Evolutionary conservation across 2,888 invertebrate genomes (phyloP), one percentile per base, ranked within the genome.

Genomic region (Lamproptera curius): DNA sequence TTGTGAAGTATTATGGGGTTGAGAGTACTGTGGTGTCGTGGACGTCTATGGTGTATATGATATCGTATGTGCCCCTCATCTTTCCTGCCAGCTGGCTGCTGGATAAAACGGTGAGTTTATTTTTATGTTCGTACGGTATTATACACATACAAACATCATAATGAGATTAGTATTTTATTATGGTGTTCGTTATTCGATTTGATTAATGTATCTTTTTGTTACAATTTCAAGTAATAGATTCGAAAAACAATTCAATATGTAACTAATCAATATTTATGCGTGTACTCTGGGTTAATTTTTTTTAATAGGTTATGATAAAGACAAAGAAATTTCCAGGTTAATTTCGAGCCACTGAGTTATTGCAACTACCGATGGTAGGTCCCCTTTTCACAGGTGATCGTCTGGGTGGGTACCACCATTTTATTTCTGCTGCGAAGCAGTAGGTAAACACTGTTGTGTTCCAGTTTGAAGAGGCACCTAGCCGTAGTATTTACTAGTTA

Each of bases 41-140:
- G 97, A 96, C 98, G 1, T 97, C 98, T 5, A 97, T 99, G 94
- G 92, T 99, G 67, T 99, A 95, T 78, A 99, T 99, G 99, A 90
- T 97, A 58, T 91, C 94, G 1, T 99, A 99, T 76, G 96, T 99
- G 73, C 97, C 98, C 4, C 91, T 99, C 60, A 97, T 99, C 70
- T 95, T 99, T 68, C 99, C 99, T 1, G 98, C 95, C 11, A 97
- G 97, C 74, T 99, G 96, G 93, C 89, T 99, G 45, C 90, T 99
- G 64, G 96, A 98, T 73, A 95, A 93, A 88, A 92, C 93, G 89
- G 99, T 96, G 75, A 93, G 94, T 90, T 38, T 33, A n/a, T n/a
- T n/a, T n/a, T n/a, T n/a, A n/a, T n/a, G n/a, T n/a, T n/a, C n/a
- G n/a, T n/a, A n/a, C n/a, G n/a, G n/a, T n/a, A n/a, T n/a, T 16